phyloP scores from a whole-genome alignment of 1,140 invertebrate species.

The Ips nitidus region DNA sequence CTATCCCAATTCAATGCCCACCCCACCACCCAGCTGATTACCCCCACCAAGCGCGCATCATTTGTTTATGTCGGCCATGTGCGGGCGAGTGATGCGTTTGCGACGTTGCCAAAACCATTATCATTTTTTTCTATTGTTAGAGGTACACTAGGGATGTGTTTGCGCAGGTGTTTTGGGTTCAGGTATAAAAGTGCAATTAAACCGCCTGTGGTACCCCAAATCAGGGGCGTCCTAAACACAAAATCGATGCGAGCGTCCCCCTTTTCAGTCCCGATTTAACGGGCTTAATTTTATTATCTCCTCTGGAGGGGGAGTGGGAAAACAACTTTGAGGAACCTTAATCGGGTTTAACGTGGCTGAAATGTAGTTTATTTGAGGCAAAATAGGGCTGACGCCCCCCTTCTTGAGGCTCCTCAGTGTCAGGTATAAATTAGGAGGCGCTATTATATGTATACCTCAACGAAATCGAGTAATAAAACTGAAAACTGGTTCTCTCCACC shows the following conservation, averaged over 20 bases:
- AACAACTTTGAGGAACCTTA: no score
- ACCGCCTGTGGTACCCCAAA: not conserved
- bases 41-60: conserved; percentile 16
- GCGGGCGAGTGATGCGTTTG: conserved; percentile 25
- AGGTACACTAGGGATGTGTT: not conserved
- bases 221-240: not conserved
- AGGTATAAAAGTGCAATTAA: not conserved
- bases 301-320: no score
- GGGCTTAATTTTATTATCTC: not conserved
- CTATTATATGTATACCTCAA: no score
- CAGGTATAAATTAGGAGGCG: no score
- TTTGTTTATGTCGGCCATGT: conserved; percentile 36
- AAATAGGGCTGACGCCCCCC: no score
- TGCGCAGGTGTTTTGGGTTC: not conserved
- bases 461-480: no score
- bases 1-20: not conserved
- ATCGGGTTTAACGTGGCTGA: no score
- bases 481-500: no score
- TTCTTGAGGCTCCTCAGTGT: no score
- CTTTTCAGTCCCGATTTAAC: not conserved
- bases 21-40: conserved; percentile 27
- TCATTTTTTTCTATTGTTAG: not conserved
- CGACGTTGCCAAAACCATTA: conserved; percentile 9
- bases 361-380: no score
- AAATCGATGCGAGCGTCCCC: not conserved